A percentile compares a stretch with the other conserved stretches of the same genome.
These are phyloP conservation scores for Drosophila kikkawai DNA, from an alignment of 1,140 invertebrate genomes.

Conservation along the genomic window DNA sequence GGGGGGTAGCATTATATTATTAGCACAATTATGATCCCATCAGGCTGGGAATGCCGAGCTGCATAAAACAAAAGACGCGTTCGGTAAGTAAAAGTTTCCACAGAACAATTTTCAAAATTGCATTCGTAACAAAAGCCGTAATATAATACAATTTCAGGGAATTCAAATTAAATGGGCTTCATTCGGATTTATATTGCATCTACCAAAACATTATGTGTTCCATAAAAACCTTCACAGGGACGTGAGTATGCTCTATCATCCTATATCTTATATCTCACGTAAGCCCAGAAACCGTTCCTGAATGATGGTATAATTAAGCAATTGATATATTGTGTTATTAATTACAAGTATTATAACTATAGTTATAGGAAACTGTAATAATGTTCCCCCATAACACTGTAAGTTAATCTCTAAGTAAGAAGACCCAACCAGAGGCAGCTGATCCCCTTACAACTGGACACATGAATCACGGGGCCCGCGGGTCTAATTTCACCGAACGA, in stretches of 20 bases:
- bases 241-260: too few species aligned
- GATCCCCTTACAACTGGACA: too few species aligned
- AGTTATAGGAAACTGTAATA: not conserved
- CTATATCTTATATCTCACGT: too few species aligned
- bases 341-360: not conserved
- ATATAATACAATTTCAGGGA: not conserved
- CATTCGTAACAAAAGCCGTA: slow-evolving; percentile 1
- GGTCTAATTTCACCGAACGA: slow-evolving; percentile 7
- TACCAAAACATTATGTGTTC: not conserved
- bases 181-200: too few species aligned
- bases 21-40: slow-evolving; percentile 24
- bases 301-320: not conserved
- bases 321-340: not conserved
- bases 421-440: not conserved
- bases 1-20: slow-evolving; percentile 7
- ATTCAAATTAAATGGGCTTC: too few species aligned
- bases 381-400: not conserved
- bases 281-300: not conserved
- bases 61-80: slow-evolving; percentile 3
- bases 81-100: slow-evolving; percentile 33
- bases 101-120: slow-evolving; percentile 35
- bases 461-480: not conserved
- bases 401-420: slow-evolving; percentile 2
- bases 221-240: too few species aligned
- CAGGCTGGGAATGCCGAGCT: not conserved